Evolutionary conservation across 2,797 vertebrate genomes (phyloP).

Genomic region (Neoniphon sammara): DNA sequence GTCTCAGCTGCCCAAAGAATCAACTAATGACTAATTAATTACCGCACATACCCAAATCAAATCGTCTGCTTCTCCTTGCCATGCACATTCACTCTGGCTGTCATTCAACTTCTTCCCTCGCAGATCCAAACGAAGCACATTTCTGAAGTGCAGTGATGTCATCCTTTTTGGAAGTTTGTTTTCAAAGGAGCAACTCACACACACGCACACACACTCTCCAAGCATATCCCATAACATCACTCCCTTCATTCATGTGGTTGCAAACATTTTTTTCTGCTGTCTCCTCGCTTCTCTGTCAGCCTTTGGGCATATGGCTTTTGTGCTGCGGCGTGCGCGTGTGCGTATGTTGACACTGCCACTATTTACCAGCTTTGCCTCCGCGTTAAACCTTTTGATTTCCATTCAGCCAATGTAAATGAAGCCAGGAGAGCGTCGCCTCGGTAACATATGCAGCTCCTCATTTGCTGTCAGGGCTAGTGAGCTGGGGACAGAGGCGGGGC

Average conservation of each 20-base stretch:
- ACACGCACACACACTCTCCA: neutral
- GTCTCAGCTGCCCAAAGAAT: conserved; percentile 76
- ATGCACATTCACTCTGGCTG: conserved; percentile 64
- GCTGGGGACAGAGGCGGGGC: conserved; percentile 75
- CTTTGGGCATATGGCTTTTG: conserved; percentile 55
- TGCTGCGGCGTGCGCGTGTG: conserved; percentile 5
- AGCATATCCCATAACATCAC: conserved; percentile 11
- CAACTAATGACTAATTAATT: conserved; percentile 80
- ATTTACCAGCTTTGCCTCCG: conserved; percentile 81
- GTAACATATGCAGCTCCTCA: conserved; percentile 88
- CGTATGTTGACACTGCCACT: conserved; percentile 73
- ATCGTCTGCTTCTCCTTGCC: conserved; percentile 64
- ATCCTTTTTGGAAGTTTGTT: conserved; percentile 1
- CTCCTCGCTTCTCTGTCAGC: conserved; percentile 32
- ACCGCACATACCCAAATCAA: conserved; percentile 65
- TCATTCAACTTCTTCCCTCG: conserved; percentile 49
- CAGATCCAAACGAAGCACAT: conserved; percentile 30
- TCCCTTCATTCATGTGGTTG: conserved; percentile 19
- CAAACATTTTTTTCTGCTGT: conserved; percentile 40
- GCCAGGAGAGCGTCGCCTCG: conserved; percentile 80
- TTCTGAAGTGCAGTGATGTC: conserved; percentile 46
- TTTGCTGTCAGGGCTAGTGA: conserved; percentile 74
- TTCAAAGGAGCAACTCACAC: conserved; percentile 35
- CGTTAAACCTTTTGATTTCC: conserved; percentile 83
- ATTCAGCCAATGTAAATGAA: conserved; percentile 86